Evolutionary conservation across 2,797 vertebrate species (phyloP).

Genomic region (Corythornis leucogaster): DNA sequence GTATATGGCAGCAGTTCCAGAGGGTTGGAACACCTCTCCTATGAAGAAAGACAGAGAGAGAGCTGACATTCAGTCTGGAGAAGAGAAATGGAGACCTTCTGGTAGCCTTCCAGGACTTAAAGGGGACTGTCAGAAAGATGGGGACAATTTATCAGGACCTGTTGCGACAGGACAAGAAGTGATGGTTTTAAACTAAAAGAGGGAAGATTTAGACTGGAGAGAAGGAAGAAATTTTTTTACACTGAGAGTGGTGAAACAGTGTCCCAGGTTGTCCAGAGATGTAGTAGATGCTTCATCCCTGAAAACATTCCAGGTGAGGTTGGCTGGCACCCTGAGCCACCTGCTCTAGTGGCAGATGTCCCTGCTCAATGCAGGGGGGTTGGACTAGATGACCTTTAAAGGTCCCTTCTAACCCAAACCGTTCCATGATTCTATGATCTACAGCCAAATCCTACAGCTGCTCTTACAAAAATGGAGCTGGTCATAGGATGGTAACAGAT

Average conservation of each 20-base stretch:
- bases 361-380: background rate
- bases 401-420: background rate
- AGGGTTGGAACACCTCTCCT: background rate
- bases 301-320: background rate
- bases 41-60: background rate
- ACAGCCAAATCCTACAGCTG: background rate
- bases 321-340: background rate
- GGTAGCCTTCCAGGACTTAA: background rate
- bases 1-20: background rate
- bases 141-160: background rate
- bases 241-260: background rate
- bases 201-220: background rate
- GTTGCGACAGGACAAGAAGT: background rate
- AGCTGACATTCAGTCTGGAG: background rate
- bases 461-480: background rate
- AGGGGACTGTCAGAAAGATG: background rate
- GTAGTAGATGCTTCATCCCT: background rate
- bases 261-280: background rate
- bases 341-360: background rate
- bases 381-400: background rate
- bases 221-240: background rate
- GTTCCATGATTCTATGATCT: background rate
- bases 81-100: background rate
- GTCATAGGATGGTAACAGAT: background rate
- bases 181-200: background rate